phyloP scores from a whole-genome alignment of 64 coral and sea anemone species.

The Montipora foliosa region DNA sequence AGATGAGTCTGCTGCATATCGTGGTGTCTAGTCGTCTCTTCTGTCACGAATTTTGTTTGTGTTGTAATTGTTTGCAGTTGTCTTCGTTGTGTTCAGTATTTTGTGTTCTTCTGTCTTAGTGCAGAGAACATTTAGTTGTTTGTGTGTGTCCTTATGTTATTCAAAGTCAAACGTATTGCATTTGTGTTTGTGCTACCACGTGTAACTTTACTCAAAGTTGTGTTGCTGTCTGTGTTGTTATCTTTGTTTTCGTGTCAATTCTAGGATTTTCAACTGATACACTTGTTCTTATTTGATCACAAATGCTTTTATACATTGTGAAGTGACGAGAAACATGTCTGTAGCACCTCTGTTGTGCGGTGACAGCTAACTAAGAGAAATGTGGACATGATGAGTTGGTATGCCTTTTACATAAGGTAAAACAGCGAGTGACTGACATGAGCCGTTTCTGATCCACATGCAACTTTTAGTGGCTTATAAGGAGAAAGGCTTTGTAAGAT shows the following conservation, averaged over 20 bases:
- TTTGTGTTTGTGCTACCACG: not conserved
- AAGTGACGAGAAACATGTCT: conserved; percentile 80
- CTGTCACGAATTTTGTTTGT: not conserved
- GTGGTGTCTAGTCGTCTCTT: not conserved
- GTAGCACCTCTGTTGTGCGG: conserved; percentile 50
- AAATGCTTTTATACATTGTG: conserved; percentile 41
- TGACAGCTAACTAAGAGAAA: conserved; percentile 46
- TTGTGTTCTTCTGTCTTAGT: not conserved
- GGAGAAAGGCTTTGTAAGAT: not conserved
- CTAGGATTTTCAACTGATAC: conserved; percentile 65
- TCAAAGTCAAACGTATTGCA: not conserved
- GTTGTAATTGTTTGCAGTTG: not conserved
- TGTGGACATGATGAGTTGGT: conserved; percentile 73
- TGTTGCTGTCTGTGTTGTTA: not conserved
- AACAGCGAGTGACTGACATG: not conserved
- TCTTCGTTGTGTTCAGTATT: not conserved
- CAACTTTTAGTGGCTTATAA: not conserved
- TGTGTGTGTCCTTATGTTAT: not conserved
- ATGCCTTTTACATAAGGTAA: not conserved
- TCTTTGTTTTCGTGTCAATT: not conserved
- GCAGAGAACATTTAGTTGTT: not conserved
- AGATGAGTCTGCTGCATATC: not conserved
- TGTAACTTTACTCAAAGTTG: not conserved
- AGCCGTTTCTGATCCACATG: conserved; percentile 67
- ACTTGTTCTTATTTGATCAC: conserved; percentile 99